Percentiles rank a stretch among this genome's conserved stretches.
Conservation (phyloP, 2,113 vertebrate genomes). For the Bujurquina vittata region DNA sequence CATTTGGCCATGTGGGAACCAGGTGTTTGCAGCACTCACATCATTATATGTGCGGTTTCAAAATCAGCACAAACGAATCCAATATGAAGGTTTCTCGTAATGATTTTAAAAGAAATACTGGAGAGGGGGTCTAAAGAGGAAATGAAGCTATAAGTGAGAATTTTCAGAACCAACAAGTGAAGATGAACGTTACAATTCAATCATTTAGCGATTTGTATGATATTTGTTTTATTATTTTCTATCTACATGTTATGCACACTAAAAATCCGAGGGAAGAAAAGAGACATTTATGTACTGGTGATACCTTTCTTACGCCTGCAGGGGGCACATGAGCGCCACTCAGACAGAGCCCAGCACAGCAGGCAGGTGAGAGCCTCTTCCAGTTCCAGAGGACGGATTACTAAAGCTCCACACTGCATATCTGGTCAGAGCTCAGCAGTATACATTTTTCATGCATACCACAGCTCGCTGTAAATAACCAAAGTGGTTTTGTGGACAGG, state of each 20-base stretch:
- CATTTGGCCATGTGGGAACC: not conserved
- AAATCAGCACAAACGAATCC: not conserved
- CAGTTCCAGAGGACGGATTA: slow-evolving; percentile 17
- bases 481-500: slow-evolving; percentile 18
- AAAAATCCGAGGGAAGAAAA: not conserved
- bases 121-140: slow-evolving; percentile 4
- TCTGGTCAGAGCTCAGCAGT: slow-evolving; percentile 28
- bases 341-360: not conserved
- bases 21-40: not conserved
- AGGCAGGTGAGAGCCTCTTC: not conserved
- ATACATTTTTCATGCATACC: slow-evolving; percentile 33
- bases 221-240: not conserved
- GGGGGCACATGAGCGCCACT: slow-evolving; percentile 41
- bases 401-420: slow-evolving; percentile 16
- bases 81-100: not conserved
- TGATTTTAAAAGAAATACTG: not conserved
- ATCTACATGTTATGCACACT: not conserved
- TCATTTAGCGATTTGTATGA: not conserved
- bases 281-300: not conserved
- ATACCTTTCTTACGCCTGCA: slow-evolving; percentile 21
- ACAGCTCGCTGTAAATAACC: slow-evolving; percentile 45
- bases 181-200: not conserved
- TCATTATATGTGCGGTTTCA: not conserved
- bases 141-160: slow-evolving; percentile 17
- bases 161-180: slow-evolving; percentile 7